Base-by-base conservation (phyloP, 2,797 vertebrate genomes). In the Muscicapa striata region DNA sequence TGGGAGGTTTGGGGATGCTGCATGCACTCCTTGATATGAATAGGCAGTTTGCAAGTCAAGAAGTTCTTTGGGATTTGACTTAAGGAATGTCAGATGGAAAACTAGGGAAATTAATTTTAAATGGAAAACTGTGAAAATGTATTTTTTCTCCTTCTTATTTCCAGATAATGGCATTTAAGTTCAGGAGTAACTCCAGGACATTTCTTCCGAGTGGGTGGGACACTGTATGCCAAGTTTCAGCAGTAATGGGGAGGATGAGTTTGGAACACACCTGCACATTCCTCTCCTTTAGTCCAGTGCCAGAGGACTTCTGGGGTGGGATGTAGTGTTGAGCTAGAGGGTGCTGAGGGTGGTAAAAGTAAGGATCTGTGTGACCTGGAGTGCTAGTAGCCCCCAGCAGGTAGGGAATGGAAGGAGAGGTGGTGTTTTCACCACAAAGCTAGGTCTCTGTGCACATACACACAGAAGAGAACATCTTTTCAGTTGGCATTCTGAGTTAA, bases 141-240 rank as follows among this genome's bases (percentile, higher is more conserved):
- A 3, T 55, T 75, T 83, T 77, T 61, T 45, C 19, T 62, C 15
- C 14, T 66, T 27, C 32, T 32, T 61, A 34, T 62, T 94, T 85
- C 49, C 30, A 61, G 34, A 57, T 73, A 19, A 13, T 24, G 46
- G 32, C 36, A 27, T 69, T 91, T 81, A 78, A 79, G 63, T 76
- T 94, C 52, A 87, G 55, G 55, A 86, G 45, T 93, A 92, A 91
- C 55, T 67, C 87, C 74, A 82, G 83, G 66, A 93, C 41, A 34
- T 34, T 94, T 93, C 67, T 90, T 81, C 89, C 32, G 13, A 91
- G 83, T 94, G 92, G 80, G 87, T 69, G 87, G 85, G 83, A 88
- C 43, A 27, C 36, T 13, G 19, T 36, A 29, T 81, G 87, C 82
- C 89, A 86, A 78, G 54, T 92, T 94, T 89, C 76, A 41, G 62